A percentile compares a stretch with the other conserved stretches of the same genome.
Conservation (phyloP, 2,797 vertebrate species). For the Fundulus diaphanus region DNA sequence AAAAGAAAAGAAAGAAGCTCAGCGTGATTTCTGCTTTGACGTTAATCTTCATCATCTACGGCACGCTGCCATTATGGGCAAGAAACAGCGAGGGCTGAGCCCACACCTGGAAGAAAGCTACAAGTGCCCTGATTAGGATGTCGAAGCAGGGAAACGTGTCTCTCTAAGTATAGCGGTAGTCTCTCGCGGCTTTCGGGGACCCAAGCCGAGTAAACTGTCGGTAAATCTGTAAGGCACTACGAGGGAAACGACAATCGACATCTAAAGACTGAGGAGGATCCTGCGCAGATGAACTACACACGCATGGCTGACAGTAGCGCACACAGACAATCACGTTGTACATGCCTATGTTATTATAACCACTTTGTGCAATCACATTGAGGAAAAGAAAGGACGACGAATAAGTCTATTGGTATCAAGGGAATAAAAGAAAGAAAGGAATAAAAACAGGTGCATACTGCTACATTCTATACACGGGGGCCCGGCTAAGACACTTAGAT, state of each 20-base stretch:
- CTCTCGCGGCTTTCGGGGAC: constrained; percentile 82
- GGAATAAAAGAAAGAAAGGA: constrained; percentile 40
- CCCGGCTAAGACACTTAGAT: constrained; percentile 83
- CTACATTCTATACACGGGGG: constrained; percentile 92
- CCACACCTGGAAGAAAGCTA: constrained; percentile 82
- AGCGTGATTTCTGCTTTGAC: constrained; percentile 50
- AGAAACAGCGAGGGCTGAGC: constrained; percentile 73
- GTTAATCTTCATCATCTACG: constrained; percentile 50
- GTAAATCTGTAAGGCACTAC: constrained; percentile 99
- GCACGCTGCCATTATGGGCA: constrained; percentile 54
- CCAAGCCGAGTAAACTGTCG: constrained; percentile 89
- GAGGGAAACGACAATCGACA: constrained; percentile 90
- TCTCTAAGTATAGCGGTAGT: constrained; percentile 73
- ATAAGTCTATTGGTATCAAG: constrained; percentile 89
- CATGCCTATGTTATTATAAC: constrained; percentile 92
- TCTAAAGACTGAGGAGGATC: constrained; percentile 84
- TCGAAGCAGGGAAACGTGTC: constrained; percentile 72
- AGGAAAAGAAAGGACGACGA: constrained; percentile 56
- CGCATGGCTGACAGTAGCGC: constrained; percentile 85
- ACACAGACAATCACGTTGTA: constrained; percentile 91
- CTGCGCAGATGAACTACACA: constrained; percentile 81
- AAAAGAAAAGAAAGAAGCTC: constrained; percentile 60
- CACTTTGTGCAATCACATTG: constrained; percentile 95
- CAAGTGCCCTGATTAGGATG: constrained; percentile 67
- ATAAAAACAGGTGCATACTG: constrained; percentile 85